Base-by-base conservation (phyloP, 2,797 vertebrate genomes). In the Nyctibius grandis region DNA sequence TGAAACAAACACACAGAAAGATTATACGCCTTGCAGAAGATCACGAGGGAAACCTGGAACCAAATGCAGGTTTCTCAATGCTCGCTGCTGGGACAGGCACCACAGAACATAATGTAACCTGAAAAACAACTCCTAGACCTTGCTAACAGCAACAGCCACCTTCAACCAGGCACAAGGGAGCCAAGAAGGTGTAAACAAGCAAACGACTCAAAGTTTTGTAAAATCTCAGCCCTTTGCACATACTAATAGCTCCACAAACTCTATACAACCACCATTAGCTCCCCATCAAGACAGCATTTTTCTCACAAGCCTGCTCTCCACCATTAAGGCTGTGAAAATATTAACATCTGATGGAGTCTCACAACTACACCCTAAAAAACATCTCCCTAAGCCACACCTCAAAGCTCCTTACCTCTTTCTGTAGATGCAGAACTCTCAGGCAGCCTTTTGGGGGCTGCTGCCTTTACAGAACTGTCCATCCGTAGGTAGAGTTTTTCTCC, bases 331-430 rank as follows among this genome's bases (percentile, higher is more conserved):
- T n/a, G 29, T 6, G 19, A 45, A 72, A 73, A 73, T 23, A 47
- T 1, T 7, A 9, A 19, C 0, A 1, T 11, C 23, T 29, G 21
- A 11, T 9, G 15, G 19, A 36, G 53, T 9, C 63, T 60, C 28
- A 33, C 20, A n/a, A 50, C 47, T 9, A 9, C 13, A 26, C 19
- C 44, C 40, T 16, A 11, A 25, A 23, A 11, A 22, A 33, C 4
- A 56, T 33, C 25, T 36, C 64, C 40, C 29, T 23, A 63, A 74
- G 23, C 4, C 15, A 2, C 3, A 48, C 3, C n/a, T 45, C 28
- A 51, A n/a, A 63, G n/a, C 50, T 85, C 20, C 80, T 95, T 93
- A 95, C 95, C 91, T 95, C 42, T 28, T 22, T 36, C 31, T 42
- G 57, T 29, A 61, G 85, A 26, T 2, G 3, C 12, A 21, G 42